A percentile compares a stretch with the other conserved stretches of the same genome.
Conservation (phyloP, 92 coral and sea anemone species). For the Montipora capitata region DNA sequence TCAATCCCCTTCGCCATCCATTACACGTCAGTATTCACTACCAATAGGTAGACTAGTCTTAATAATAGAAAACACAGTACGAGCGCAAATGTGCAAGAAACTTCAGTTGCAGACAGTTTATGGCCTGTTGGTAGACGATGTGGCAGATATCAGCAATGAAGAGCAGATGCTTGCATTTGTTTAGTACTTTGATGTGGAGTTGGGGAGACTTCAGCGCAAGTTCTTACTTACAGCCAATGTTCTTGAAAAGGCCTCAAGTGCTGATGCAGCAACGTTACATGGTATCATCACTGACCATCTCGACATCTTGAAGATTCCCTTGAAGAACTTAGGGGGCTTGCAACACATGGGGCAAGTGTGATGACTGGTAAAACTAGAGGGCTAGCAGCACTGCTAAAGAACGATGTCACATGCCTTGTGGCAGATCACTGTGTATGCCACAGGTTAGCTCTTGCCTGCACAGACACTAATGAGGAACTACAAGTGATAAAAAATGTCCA, state of each 20-base stretch:
- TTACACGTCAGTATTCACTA: constrained; percentile 52
- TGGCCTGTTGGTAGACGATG: constrained; percentile 24
- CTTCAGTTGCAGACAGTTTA: constrained; percentile 34
- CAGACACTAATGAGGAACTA: background rate
- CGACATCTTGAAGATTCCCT: constrained; percentile 12
- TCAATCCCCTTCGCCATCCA: constrained; percentile 51
- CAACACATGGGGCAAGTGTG: constrained; percentile 59
- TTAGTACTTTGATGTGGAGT: constrained; percentile 30
- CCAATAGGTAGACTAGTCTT: constrained; percentile 39
- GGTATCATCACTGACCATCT: constrained; percentile 37
- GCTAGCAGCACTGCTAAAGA: constrained; percentile 38
- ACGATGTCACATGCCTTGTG: constrained; percentile 42
- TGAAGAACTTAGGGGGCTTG: constrained; percentile 46
- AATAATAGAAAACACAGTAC: constrained; percentile 30
- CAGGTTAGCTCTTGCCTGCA: constrained; percentile 3
- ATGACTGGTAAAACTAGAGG: constrained; percentile 49
- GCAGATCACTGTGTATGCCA: constrained; percentile 23
- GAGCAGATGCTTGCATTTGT: constrained; percentile 31
- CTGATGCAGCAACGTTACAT: constrained; percentile 36
- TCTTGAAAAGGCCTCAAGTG: constrained; percentile 36
- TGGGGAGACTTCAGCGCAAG: constrained; percentile 37
- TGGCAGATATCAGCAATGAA: constrained; percentile 27
- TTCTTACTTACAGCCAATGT: constrained; percentile 42
- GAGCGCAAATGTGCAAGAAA: constrained; percentile 14
- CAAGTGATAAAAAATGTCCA: background rate